Percentiles rank a stretch among this genome's conserved stretches.
These are phyloP conservation scores for Platyrinchus mystaceus DNA, from an alignment of 2,797 vertebrate genomes.

Conservation along the genomic window DNA sequence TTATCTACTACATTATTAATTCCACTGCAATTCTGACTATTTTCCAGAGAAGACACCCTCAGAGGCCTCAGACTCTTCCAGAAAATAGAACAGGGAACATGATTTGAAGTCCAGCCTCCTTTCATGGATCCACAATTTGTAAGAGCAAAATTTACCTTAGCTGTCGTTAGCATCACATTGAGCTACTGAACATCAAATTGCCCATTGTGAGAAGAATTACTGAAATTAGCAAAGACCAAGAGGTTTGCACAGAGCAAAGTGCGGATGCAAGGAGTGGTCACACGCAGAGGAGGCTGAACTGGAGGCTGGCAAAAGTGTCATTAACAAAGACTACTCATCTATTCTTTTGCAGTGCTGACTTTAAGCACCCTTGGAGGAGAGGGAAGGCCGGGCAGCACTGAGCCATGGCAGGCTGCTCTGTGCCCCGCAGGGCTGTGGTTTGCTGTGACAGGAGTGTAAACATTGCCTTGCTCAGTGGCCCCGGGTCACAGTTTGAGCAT, in stretches of 20 bases:
- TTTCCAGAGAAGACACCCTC: neutral
- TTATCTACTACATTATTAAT: neutral
- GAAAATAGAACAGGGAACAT: neutral
- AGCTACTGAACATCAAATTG: neutral
- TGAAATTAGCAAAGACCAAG: neutral
- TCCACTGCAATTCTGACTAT: neutral
- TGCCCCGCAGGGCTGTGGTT: neutral
- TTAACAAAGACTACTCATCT: neutral
- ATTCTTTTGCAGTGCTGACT: fast-evolving
- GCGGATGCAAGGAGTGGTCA: neutral
- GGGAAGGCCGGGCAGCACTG: neutral
- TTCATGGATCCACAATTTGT: neutral
- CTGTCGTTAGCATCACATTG: neutral
- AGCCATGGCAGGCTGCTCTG: fast-evolving
- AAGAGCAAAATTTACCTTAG: neutral
- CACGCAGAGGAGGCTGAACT: neutral
- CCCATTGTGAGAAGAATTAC: neutral
- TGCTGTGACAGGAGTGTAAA: conserved; percentile 25
- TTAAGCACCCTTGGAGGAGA: neutral
- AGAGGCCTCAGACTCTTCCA: neutral
- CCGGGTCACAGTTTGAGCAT: conserved; percentile 80
- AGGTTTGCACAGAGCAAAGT: neutral
- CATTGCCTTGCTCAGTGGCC: neutral
- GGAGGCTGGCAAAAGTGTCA: neutral
- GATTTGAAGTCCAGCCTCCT: neutral